Percentiles rank a stretch among this genome's conserved stretches.
These are phyloP conservation scores for Archocentrus centrarchus DNA, from an alignment of 2,113 vertebrate genomes.

Conservation along the genomic window DNA sequence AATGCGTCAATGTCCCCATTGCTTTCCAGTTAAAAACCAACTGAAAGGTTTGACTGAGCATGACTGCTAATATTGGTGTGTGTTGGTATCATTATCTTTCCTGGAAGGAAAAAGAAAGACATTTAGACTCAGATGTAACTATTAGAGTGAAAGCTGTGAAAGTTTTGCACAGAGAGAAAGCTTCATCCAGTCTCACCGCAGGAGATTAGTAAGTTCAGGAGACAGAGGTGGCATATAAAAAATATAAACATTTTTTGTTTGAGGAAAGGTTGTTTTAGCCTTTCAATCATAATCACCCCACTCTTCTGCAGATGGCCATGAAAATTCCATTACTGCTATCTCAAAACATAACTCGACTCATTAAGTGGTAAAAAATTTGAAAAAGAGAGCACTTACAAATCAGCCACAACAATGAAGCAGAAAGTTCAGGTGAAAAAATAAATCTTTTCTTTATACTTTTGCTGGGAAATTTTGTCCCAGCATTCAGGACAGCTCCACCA, in stretches of 20 bases:
- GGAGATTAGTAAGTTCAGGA: background rate
- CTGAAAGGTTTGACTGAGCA: background rate
- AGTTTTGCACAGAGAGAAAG: background rate
- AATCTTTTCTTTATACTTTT: background rate
- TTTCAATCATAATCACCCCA: background rate
- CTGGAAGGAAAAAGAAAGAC: background rate
- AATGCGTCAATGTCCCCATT: too few relatives aligned
- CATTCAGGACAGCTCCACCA: background rate
- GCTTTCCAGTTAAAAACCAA: background rate
- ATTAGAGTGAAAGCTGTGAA: background rate
- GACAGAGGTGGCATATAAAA: background rate
- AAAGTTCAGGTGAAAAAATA: too few relatives aligned
- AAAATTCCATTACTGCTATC: background rate
- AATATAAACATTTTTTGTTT: background rate
- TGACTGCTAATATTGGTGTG: too few relatives aligned
- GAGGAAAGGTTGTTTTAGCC: background rate
- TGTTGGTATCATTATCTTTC: too few relatives aligned
- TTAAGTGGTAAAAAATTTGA: background rate
- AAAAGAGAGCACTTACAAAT: background rate
- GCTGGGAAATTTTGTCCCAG: background rate
- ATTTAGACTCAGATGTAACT: background rate
- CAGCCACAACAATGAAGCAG: background rate
- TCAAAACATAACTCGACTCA: background rate
- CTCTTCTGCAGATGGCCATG: background rate
- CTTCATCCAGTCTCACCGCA: background rate